These are phyloP conservation scores for Poeciliopsis paucimaculata DNA, from an alignment of 2,797 vertebrate species.

Conservation along the genomic window DNA sequence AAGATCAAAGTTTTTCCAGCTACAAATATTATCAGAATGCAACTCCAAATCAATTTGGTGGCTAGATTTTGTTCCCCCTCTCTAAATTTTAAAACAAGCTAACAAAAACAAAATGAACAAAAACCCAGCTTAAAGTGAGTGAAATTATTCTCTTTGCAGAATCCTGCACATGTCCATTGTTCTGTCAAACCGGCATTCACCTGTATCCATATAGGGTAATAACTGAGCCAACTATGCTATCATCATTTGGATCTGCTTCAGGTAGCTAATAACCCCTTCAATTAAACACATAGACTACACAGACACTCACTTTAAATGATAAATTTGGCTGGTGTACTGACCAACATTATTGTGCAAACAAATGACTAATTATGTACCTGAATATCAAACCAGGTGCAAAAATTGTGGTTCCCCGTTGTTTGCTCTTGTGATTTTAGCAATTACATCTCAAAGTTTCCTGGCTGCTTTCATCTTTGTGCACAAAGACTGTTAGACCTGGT, in stretches of 20 bases:
- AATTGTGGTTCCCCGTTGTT: not conserved
- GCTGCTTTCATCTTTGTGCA: not conserved
- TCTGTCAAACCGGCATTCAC: not conserved
- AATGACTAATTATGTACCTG: not conserved
- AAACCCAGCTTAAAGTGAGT: not conserved
- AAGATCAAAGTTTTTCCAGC: not conserved
- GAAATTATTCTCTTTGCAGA: conserved; percentile 3
- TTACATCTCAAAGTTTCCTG: not conserved
- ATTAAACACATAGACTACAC: not conserved
- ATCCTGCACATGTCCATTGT: not conserved
- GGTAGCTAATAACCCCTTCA: not conserved
- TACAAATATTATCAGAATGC: not conserved
- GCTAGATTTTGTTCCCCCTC: not conserved
- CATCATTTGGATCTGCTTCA: not conserved
- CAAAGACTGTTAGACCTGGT: not conserved
- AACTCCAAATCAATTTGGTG: not conserved
- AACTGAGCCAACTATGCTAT: conserved; percentile 1
- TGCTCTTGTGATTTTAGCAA: conserved; percentile 1
- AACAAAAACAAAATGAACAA: not conserved
- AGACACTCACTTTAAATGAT: not conserved
- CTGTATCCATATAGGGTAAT: not conserved
- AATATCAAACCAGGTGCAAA: not conserved
- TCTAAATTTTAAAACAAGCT: not conserved
- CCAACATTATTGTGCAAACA: conserved; percentile 1
- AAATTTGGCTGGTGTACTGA: not conserved